Evolutionary conservation across 2,888 invertebrate species (phyloP).

Genomic region (Drosophila anomelani): DNA sequence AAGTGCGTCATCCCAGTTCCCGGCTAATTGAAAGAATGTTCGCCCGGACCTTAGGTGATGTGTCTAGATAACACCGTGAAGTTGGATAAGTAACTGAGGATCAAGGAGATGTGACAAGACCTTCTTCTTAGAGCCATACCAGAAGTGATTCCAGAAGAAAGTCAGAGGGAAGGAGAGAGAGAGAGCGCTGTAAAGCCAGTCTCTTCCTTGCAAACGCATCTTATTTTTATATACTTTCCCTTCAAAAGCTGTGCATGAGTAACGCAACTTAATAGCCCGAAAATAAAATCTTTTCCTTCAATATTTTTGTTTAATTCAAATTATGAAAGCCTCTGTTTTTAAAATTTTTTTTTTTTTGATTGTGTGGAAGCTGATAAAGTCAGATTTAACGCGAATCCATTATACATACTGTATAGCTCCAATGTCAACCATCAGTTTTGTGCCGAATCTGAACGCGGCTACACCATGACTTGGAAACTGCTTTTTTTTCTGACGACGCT

Average conservation of each 20-base stretch:
- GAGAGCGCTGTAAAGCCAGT: neutral
- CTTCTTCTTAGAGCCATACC: neutral
- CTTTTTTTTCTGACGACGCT: neutral
- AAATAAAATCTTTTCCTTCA: too few relatives aligned
- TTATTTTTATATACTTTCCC: neutral
- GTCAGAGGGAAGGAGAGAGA: neutral
- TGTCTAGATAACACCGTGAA: neutral
- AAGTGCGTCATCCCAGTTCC: constrained; percentile 8
- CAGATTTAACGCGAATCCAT: neutral
- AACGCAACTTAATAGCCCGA: neutral
- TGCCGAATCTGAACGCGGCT: neutral
- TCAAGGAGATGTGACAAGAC: neutral
- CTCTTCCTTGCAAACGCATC: neutral
- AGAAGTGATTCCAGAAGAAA: neutral
- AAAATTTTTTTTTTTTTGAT: too few relatives aligned
- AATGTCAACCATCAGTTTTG: neutral
- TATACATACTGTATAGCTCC: neutral
- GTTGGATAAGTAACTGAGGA: neutral
- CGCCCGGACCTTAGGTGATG: neutral
- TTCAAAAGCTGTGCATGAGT: neutral
- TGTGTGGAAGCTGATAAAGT: neutral
- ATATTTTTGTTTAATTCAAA: neutral
- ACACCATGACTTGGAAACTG: neutral
- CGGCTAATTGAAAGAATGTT: constrained; percentile 7
- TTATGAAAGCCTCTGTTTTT: neutral